Conservation (phyloP, 2,888 invertebrate species). For the Chymomyza caudatula region DNA sequence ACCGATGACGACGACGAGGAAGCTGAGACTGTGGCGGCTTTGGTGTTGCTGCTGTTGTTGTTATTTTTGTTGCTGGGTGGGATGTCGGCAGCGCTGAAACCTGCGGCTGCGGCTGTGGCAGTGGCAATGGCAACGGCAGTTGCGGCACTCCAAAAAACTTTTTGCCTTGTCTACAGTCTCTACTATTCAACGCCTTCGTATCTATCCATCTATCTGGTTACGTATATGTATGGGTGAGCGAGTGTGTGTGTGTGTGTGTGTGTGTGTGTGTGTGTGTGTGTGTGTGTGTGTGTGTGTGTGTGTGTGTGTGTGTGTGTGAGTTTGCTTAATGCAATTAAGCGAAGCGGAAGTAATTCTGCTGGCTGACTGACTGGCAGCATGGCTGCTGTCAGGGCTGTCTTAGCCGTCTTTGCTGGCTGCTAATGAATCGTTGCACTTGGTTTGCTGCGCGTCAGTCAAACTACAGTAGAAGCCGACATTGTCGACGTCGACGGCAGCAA, state of each 20-base stretch:
- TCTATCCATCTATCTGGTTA: background rate
- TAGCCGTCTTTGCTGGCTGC: background rate
- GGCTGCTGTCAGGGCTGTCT: background rate
- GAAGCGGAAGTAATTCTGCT: conserved; percentile 61
- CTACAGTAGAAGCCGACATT: background rate
- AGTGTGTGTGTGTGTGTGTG: no score
- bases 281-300: conserved; percentile 20
- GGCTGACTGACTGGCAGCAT: conserved; percentile 39
- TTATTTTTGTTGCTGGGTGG: background rate
- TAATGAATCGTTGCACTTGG: conserved; percentile 19
- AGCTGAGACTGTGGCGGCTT: background rate
- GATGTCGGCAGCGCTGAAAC: background rate
- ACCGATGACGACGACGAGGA: conserved; percentile 18
- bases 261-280: conserved; percentile 19
- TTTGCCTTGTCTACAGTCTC: conserved; percentile 13
- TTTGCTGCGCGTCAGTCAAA: background rate
- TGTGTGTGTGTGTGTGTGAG: conserved; percentile 21
- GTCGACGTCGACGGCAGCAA: background rate
- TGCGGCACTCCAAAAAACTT: conserved; percentile 33
- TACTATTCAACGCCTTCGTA: background rate
- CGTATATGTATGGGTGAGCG: conserved; percentile 21
- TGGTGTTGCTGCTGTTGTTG: background rate
- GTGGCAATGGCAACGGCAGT: background rate
- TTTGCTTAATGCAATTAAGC: conserved; percentile 67
- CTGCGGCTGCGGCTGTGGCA: no score